Base-by-base conservation (phyloP, 2,888 invertebrate genomes). In the Agriopis aurantiaria region DNA sequence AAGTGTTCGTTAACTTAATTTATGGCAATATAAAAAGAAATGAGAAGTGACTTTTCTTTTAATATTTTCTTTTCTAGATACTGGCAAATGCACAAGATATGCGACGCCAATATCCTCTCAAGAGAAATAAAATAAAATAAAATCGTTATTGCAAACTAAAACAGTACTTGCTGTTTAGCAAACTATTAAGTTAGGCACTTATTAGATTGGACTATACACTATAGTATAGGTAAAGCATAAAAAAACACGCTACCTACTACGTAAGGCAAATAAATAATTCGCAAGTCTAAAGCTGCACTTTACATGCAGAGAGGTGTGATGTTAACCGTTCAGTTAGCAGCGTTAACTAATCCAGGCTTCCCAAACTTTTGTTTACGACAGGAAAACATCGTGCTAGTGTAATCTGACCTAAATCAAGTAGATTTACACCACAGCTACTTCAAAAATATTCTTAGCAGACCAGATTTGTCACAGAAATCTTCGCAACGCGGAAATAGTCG, bases 401-500 rank as follows among this genome's bases (percentile, higher is more conserved):
- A 57, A 64, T 64, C 57, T 58, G 11, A 49, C 58, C 45, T 51
- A 33, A 52, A 65, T 59, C 53, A 52, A 45, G 51, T 12, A 58
- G 46, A 63, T 57, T 57, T 67, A 60, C 14, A 40, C 14, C 11
- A 45, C 41, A 63, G 33, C 61, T 43, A 49, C 49, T 63, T 68
- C 58, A 68, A 17, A 41, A 45, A 17, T 23, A 46, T 33, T 46
- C 11, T 17, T 33, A 33, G 3, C 33, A 56, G 17, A 68, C 57
- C 56, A 60, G 17, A 72, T 63, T 66, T 43, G 60, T 65, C 62
- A 64, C 68, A 56, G 63, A 71, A 74, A 76, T 72, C 70, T 68
- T 70, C 76, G 71, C 78, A 78, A 73, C 69, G 74, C 73, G 72
- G 66, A 67, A 67, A 71, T 63, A 64, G 58, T 67, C 46, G 53